These are phyloP conservation scores for Nemopilema nomurai DNA, from an alignment of 30 jellyfish, hydroid and myxozoan genomes.

Conservation along the genomic window DNA sequence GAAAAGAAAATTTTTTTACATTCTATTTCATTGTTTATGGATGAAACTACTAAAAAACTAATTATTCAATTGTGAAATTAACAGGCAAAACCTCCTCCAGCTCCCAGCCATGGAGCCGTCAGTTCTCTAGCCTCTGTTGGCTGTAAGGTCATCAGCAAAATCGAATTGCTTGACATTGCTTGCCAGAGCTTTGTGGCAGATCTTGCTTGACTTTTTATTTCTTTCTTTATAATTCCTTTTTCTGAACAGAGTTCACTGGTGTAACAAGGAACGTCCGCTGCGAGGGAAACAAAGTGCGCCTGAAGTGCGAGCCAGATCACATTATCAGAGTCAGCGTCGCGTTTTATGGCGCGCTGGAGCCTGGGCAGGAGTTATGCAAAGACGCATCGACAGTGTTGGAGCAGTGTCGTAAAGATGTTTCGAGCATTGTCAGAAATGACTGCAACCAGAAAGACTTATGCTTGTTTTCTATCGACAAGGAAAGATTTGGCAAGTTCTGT, in stretches of 20 bases:
- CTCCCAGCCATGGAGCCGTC: too few relatives aligned
- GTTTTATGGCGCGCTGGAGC: constrained; percentile 69
- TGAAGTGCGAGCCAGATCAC: constrained; percentile 60
- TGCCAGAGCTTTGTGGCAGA: too few relatives aligned
- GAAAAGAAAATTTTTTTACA: too few relatives aligned
- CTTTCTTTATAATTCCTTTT: constrained; percentile 8
- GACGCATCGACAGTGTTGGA: constrained; percentile 45
- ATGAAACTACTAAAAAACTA: too few relatives aligned
- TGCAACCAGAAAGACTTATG: constrained; percentile 65
- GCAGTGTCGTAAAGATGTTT: constrained; percentile 73
- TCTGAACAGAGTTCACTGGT: constrained; percentile 26
- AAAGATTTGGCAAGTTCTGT: constrained; percentile 54
- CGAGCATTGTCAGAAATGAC: constrained; percentile 35
- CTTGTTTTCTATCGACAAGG: constrained; percentile 35
- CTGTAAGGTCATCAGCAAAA: too few relatives aligned
- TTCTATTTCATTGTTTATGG: too few relatives aligned
- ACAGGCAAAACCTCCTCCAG: too few relatives aligned
- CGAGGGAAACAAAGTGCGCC: constrained; percentile 76
- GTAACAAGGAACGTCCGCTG: constrained; percentile 60
- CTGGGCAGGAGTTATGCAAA: constrained; percentile 80
- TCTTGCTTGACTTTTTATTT: too few relatives aligned
- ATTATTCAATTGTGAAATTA: too few relatives aligned
- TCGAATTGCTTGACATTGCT: too few relatives aligned
- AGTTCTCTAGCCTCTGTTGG: too few relatives aligned
- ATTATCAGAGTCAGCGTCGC: constrained; percentile 69